A percentile compares a stretch with the other conserved stretches of the same genome.
These are phyloP conservation scores for Sanderia malayensis DNA, from an alignment of 30 jellyfish, hydroid and myxozoan species.

Conservation along the genomic window DNA sequence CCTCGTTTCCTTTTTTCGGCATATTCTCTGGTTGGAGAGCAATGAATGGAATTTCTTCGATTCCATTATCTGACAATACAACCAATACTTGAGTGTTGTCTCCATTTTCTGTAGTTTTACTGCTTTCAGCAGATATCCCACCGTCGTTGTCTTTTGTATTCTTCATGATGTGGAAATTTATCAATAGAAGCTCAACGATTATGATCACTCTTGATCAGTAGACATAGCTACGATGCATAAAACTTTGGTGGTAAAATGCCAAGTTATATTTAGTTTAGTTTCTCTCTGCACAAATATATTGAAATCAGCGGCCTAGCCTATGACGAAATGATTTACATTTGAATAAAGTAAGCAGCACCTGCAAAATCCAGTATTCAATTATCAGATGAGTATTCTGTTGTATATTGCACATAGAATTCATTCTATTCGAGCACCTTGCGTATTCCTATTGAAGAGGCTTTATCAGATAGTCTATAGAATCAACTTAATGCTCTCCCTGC, in stretches of 20 bases:
- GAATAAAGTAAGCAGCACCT: conserved; percentile 2
- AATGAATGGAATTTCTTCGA: conserved; percentile 48
- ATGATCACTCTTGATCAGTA: no score
- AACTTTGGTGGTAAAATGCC: no score
- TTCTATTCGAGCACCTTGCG: conserved; percentile 49
- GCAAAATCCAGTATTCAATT: conserved; percentile 3
- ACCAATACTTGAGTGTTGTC: conserved; percentile 27
- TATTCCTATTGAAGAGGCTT: no score
- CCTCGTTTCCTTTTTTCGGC: not conserved
- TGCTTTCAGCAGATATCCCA: not conserved
- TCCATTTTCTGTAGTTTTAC: not conserved
- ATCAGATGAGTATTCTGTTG: not conserved
- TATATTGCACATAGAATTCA: conserved; percentile 7
- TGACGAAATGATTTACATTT: not conserved
- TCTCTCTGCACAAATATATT: no score
- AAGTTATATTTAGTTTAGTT: no score
- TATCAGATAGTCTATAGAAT: no score
- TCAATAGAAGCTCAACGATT: no score
- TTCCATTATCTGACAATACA: conserved; percentile 54
- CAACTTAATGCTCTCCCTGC: no score
- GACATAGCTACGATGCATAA: no score
- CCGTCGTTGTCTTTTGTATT: not conserved
- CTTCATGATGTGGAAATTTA: not conserved
- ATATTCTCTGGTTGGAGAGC: not conserved
- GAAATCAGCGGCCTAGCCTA: not conserved